phyloP scores from a whole-genome alignment of 1,140 invertebrate species.

The Adoxophyes honmai region DNA sequence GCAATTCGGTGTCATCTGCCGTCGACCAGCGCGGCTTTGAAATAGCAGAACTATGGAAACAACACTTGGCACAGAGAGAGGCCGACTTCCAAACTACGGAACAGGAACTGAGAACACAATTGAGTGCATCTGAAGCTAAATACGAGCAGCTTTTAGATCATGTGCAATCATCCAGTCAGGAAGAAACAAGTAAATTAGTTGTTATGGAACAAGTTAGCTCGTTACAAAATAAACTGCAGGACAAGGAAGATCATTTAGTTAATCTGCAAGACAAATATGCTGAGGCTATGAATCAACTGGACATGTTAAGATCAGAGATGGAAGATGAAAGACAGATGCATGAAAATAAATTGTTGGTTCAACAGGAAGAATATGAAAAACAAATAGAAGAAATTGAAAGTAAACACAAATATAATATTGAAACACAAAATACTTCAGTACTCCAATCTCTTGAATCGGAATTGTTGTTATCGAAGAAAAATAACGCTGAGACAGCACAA shows the following conservation, averaged over 20 bases:
- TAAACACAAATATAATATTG: constrained; percentile 36
- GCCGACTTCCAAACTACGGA: constrained; percentile 77
- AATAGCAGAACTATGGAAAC: constrained; percentile 82
- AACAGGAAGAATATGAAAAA: constrained; percentile 69
- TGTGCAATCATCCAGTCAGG: constrained; percentile 64
- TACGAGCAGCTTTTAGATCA: constrained; percentile 73
- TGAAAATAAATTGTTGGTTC: constrained; percentile 66
- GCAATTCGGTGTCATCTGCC: constrained; percentile 63
- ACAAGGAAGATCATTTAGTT: constrained; percentile 68
- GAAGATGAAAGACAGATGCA: constrained; percentile 65
- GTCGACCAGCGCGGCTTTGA: constrained; percentile 81
- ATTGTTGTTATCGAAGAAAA: constrained; percentile 44
- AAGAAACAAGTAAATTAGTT: constrained; percentile 73
- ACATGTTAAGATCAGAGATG: constrained; percentile 62
- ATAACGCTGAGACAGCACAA: constrained; percentile 40
- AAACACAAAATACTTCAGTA: constrained; percentile 30
- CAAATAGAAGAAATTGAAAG: constrained; percentile 44
- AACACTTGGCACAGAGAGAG: constrained; percentile 79
- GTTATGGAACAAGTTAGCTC: constrained; percentile 56
- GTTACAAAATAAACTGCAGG: constrained; percentile 65
- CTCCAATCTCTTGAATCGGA: constrained; percentile 42
- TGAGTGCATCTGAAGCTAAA: constrained; percentile 65
- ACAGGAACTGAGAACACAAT: constrained; percentile 67
- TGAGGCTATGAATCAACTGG: constrained; percentile 65
- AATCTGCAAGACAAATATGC: constrained; percentile 52